A percentile compares a stretch with the other conserved stretches of the same genome.
phyloP scores from a whole-genome alignment of 2,113 vertebrate species.

The Tretioscincus oriximinensis region DNA sequence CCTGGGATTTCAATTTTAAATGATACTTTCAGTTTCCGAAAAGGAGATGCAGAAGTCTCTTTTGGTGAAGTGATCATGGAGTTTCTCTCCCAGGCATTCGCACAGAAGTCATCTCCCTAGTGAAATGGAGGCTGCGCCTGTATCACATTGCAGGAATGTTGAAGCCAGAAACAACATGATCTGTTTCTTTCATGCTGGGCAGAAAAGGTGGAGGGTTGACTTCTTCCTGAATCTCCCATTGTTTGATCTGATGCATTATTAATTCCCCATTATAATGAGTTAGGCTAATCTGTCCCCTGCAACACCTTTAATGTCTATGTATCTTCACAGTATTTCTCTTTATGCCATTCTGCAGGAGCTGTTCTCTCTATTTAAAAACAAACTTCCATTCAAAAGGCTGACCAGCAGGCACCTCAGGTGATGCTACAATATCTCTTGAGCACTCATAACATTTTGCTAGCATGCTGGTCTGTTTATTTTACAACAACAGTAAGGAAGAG shows the following conservation, averaged over 20 bases:
- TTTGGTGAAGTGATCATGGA: too few relatives aligned
- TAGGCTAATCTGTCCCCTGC: not conserved
- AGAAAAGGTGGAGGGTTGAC: not conserved
- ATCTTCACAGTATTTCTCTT: slow-evolving; percentile 1
- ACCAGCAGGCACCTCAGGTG: not conserved
- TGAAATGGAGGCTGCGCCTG: too few relatives aligned
- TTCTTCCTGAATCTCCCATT: not conserved
- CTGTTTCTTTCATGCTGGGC: too few relatives aligned
- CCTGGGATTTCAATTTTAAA: too few relatives aligned
- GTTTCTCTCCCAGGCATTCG: too few relatives aligned
- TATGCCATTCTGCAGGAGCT: slow-evolving; percentile 5
- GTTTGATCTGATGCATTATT: not conserved
- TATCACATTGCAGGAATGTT: too few relatives aligned
- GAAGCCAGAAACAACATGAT: not conserved
- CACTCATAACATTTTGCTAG: not conserved
- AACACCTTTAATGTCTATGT: not conserved
- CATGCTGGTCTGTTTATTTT: slow-evolving; percentile 1
- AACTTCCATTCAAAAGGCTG: not conserved
- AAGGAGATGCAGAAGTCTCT: too few relatives aligned
- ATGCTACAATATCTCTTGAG: not conserved
- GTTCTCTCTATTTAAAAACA: not conserved
- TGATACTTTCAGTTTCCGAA: too few relatives aligned
- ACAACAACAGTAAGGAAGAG: not conserved
- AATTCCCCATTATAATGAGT: not conserved
- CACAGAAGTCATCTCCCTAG: too few relatives aligned